Percentiles rank a stretch among this genome's conserved stretches.
These are phyloP conservation scores for Coluber constrictor DNA, from an alignment of 2,797 vertebrate species.

Conservation along the genomic window DNA sequence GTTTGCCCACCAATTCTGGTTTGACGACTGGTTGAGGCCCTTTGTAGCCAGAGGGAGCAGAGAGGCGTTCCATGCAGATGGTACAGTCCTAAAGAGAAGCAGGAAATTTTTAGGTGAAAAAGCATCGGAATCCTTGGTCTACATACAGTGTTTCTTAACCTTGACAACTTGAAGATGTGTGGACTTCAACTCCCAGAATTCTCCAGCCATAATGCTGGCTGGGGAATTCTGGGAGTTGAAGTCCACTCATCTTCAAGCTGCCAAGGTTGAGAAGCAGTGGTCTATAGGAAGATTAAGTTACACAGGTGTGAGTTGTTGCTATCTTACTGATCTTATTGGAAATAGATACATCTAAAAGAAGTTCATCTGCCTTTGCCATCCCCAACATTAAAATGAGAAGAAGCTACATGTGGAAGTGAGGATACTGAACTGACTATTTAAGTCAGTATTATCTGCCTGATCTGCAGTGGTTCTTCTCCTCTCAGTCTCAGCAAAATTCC, in stretches of 20 bases:
- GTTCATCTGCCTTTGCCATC: not conserved
- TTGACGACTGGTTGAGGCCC: conserved; percentile 80
- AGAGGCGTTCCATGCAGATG: conserved; percentile 90
- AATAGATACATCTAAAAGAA: not conserved
- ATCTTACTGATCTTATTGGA: not conserved
- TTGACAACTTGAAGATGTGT: not conserved
- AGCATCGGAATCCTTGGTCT: not conserved
- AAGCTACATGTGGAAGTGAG: not conserved
- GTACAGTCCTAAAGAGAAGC: conserved; percentile 80
- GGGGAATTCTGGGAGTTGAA: not conserved
- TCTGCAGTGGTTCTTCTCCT: not conserved
- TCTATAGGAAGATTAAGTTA: not conserved
- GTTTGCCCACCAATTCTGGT: conserved; percentile 80
- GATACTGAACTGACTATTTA: not conserved
- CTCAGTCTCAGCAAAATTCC: not conserved
- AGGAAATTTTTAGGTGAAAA: fast-evolving
- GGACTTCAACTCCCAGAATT: not conserved
- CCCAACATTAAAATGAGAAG: not conserved
- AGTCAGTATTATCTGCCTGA: not conserved
- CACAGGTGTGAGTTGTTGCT: not conserved
- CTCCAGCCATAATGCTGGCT: not conserved
- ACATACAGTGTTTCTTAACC: not conserved
- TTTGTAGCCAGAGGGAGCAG: conserved; percentile 86
- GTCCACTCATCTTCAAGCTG: not conserved
- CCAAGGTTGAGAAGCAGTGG: not conserved